Evolutionary conservation across 1,140 invertebrate genomes (phyloP), one percentile per base, ranked within the genome.

Genomic region (Macrobrachium nipponense): DNA sequence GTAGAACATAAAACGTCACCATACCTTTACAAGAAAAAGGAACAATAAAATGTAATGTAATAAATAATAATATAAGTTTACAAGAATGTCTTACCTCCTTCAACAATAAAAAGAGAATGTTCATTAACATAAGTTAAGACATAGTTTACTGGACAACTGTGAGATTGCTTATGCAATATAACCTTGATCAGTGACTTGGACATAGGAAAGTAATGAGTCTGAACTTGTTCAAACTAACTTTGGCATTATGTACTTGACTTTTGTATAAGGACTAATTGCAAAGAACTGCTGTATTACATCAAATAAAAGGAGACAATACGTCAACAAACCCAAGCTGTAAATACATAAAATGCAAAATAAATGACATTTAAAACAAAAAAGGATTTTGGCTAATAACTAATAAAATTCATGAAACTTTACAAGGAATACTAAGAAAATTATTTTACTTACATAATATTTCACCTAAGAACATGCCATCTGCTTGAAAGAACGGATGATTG

Each of bases 391-490:
- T 20, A 15, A 72, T 15, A 20, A 2, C 2, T 36, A 2, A 72
- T 72, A 18, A 72, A 27, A 20, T 72, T 72, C 70, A 15, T 15
- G 18, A n/a, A 20, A 20, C 27, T 36, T 12, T 10, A 23, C 66
- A 11, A 36, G 12, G 11, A 11, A 20, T 15, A 12, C 12, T 36
- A 70, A 64, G 70, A n/a, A 27, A n/a, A 75, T 44, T 11, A 14
- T 11, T 4, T 36, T 82, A 87, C 86, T 79, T 51, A 81, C 86
- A 87, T 14, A 75, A 27, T 23, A 87, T 83, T 20, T 87, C 86
- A 23, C 86, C 86, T n/a, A 87, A 73, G 60, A 87, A 87, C 86
- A 87, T 87, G 79, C 78, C 77, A 11, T 79, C 75, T 12, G 86
- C 80, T 64, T 87, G 86, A 66, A 87, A 80, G 86, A 76, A 87